These are phyloP conservation scores for Hucho hucho DNA, from an alignment of 2,113 vertebrate genomes.

Conservation along the genomic window DNA sequence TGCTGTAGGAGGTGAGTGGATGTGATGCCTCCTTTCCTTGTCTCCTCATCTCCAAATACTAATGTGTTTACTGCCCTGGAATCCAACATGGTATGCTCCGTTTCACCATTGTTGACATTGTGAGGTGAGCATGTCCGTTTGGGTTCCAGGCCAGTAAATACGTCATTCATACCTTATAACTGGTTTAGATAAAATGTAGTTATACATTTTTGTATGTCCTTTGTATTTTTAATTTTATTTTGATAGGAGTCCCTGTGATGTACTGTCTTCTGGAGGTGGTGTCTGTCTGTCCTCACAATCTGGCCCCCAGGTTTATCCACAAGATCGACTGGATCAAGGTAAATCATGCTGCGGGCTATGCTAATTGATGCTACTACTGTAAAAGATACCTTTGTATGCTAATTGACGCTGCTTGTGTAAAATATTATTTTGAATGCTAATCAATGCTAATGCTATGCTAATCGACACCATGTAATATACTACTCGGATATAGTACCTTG, in stretches of 20 bases:
- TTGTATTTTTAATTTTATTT: conserved; percentile 11
- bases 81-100: too few relatives aligned
- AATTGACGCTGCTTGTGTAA: too few relatives aligned
- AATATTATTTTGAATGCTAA: too few relatives aligned
- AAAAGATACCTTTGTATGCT: too few relatives aligned
- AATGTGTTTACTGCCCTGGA: too few relatives aligned
- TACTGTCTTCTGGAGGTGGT: conserved; percentile 95
- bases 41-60: not conserved
- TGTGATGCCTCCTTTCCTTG: not conserved
- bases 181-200: not conserved
- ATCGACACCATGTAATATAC: too few relatives aligned
- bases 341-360: conserved; percentile 6
- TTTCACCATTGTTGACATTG: too few relatives aligned
- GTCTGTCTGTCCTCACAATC: conserved; percentile 90
- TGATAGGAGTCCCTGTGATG: conserved; percentile 91
- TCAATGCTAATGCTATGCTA: too few relatives aligned
- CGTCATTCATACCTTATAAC: not conserved
- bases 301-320: conserved; percentile 85
- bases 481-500: too few relatives aligned
- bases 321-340: conserved; percentile 99
- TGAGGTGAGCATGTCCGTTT: too few relatives aligned
- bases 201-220: not conserved
- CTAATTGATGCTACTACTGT: too few relatives aligned
- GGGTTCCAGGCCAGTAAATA: too few relatives aligned
- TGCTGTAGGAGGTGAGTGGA: conserved; percentile 84